A percentile compares a stretch with the other conserved stretches of the same genome.
Evolutionary conservation across 2,888 invertebrate species (phyloP).

Genomic region (Drosophila planitibia): DNA sequence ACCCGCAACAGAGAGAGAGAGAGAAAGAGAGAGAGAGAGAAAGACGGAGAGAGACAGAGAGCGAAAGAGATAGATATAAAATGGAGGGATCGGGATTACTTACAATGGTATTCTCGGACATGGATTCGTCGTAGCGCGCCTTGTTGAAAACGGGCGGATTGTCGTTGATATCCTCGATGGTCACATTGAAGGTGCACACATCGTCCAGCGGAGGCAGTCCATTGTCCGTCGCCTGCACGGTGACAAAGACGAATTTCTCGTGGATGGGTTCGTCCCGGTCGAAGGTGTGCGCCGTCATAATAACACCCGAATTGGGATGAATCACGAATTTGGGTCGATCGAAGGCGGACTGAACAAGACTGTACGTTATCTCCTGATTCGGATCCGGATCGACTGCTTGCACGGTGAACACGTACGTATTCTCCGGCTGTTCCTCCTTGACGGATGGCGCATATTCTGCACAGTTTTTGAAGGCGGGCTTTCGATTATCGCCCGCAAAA

Average conservation of each 20-base stretch:
- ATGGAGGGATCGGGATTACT: constrained; percentile 64
- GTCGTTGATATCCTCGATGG: constrained; percentile 96
- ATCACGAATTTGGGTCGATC: constrained; percentile 93
- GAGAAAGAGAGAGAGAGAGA: background rate
- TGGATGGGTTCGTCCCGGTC: constrained; percentile 95
- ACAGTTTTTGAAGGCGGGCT: constrained; percentile 95
- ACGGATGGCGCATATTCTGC: constrained; percentile 92
- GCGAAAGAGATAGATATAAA: background rate
- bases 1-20: constrained; percentile 12
- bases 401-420: constrained; percentile 89
- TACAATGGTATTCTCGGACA: constrained; percentile 91
- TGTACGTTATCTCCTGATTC: constrained; percentile 93
- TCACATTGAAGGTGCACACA: constrained; percentile 96
- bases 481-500: constrained; percentile 89
- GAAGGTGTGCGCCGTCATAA: constrained; percentile 92
- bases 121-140: constrained; percentile 90
- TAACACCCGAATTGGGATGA: constrained; percentile 90
- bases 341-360: constrained; percentile 91
- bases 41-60: background rate
- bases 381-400: constrained; percentile 87
- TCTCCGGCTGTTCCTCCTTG: constrained; percentile 91
- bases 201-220: constrained; percentile 95
- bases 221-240: constrained; percentile 96
- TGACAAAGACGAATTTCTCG: constrained; percentile 93
- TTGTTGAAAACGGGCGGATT: constrained; percentile 87